phyloP scores from a whole-genome alignment of 2,113 vertebrate genomes.

The Paracanthobrama guichenoti region DNA sequence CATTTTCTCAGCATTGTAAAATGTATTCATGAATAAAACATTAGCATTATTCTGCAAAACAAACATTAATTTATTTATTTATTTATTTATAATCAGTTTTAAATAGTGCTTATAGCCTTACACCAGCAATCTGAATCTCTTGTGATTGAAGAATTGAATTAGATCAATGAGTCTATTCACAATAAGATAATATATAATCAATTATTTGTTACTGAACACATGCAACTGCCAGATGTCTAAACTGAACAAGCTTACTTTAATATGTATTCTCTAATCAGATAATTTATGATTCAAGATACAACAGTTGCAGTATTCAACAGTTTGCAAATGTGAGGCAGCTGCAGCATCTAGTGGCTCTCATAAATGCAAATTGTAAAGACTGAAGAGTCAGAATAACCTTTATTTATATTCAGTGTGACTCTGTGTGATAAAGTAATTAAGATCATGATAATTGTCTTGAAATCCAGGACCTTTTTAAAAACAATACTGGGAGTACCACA shows the following conservation, averaged over 20 bases:
- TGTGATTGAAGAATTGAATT: background rate
- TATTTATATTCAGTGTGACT: conserved; percentile 1
- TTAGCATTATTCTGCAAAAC: background rate
- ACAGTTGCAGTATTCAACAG: background rate
- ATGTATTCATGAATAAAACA: background rate
- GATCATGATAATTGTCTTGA: background rate
- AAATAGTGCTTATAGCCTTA: background rate
- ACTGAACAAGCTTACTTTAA: background rate
- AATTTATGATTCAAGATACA: background rate
- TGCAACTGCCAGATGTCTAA: background rate
- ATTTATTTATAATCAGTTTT: too few species aligned
- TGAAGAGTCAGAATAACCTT: background rate
- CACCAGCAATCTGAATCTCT: background rate
- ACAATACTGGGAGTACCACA: too few species aligned
- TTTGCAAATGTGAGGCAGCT: background rate
- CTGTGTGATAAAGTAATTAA: background rate
- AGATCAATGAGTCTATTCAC: background rate
- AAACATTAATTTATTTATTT: too few species aligned
- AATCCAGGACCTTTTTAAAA: too few species aligned
- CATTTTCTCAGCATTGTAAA: background rate
- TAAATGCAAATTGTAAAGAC: background rate
- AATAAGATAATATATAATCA: background rate
- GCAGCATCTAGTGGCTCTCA: background rate
- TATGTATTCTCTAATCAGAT: background rate
- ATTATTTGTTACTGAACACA: background rate